Evolutionary conservation across 2,113 vertebrate genomes (phyloP).

Genomic region (Paedocypris sp.): DNA sequence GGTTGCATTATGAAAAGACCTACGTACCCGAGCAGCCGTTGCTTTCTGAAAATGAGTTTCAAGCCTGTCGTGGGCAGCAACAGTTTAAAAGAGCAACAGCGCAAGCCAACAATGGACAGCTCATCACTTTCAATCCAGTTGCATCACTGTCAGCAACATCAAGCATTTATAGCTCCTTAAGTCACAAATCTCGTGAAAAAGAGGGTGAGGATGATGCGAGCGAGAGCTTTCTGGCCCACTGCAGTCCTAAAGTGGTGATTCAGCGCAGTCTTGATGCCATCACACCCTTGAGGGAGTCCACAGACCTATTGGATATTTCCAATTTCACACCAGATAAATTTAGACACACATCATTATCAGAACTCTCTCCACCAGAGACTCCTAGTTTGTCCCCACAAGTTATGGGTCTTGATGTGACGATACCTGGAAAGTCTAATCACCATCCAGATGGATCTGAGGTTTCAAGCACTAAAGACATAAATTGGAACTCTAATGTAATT

Average conservation of each 20-base stretch:
- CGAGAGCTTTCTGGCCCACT: conserved; percentile 93
- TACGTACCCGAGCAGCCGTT: conserved; percentile 77
- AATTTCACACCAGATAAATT: conserved; percentile 99
- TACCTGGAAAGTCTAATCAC: conserved; percentile 68
- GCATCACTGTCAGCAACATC: conserved; percentile 87
- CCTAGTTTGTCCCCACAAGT: conserved; percentile 94
- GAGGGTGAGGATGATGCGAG: conserved; percentile 88
- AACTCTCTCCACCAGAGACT: conserved; percentile 92
- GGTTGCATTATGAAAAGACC: conserved; percentile 85
- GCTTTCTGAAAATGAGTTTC: conserved; percentile 81
- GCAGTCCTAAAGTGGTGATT: conserved; percentile 96
- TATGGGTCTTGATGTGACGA: conserved; percentile 75
- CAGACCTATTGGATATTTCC: conserved; percentile 95
- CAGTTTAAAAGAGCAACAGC: conserved; percentile 87
- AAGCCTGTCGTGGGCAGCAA: conserved; percentile 83
- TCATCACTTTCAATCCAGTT: conserved; percentile 95
- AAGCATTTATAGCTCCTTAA: conserved; percentile 93
- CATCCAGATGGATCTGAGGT: conserved; percentile 75
- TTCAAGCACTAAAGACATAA: conserved; percentile 66
- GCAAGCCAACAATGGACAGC: conserved; percentile 82
- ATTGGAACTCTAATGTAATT: conserved; percentile 81
- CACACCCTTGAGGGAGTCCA: conserved; percentile 88
- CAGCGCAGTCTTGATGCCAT: conserved; percentile 95
- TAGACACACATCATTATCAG: conserved; percentile 89
- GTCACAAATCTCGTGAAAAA: conserved; percentile 89